Percentiles rank a stretch among this genome's conserved stretches.
Evolutionary conservation across 1,140 invertebrate species (phyloP).

Genomic region (Diuraphis noxia): DNA sequence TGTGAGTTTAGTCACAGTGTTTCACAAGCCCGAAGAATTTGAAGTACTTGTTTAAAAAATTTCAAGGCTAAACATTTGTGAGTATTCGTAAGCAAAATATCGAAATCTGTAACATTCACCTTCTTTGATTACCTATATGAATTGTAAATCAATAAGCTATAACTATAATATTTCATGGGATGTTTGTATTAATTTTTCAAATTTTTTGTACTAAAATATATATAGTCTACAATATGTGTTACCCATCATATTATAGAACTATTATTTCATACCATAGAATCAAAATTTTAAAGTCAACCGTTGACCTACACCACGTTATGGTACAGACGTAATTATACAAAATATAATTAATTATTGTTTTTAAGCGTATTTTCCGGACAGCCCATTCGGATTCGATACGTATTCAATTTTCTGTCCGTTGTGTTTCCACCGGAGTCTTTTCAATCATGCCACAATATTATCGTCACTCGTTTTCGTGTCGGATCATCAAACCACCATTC

Average conservation of each 20-base stretch:
- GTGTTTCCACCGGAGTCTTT: not conserved
- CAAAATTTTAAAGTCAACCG: not conserved
- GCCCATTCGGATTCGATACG: no score
- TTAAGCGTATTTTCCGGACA: not conserved
- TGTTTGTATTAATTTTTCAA: no score
- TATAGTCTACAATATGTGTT: no score
- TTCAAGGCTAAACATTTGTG: not conserved
- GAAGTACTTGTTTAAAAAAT: not conserved
- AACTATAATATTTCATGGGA: not conserved
- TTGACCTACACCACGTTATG: not conserved
- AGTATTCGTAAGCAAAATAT: not conserved
- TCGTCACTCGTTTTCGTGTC: not conserved
- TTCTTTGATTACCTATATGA: not conserved
- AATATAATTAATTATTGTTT: no score
- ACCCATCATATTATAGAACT: no score
- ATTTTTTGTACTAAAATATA: not conserved
- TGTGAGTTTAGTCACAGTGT: not conserved
- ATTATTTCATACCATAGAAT: not conserved
- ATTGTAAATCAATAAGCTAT: not conserved
- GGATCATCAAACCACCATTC: not conserved
- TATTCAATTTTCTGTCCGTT: not conserved
- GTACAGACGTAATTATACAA: not conserved
- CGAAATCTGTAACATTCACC: not conserved
- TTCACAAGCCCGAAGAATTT: not conserved
- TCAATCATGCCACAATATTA: not conserved